A percentile compares a stretch with the other conserved stretches of the same genome.
These are phyloP conservation scores for Callocephalon fimbriatum DNA, from an alignment of 2,113 vertebrate genomes.

Conservation along the genomic window DNA sequence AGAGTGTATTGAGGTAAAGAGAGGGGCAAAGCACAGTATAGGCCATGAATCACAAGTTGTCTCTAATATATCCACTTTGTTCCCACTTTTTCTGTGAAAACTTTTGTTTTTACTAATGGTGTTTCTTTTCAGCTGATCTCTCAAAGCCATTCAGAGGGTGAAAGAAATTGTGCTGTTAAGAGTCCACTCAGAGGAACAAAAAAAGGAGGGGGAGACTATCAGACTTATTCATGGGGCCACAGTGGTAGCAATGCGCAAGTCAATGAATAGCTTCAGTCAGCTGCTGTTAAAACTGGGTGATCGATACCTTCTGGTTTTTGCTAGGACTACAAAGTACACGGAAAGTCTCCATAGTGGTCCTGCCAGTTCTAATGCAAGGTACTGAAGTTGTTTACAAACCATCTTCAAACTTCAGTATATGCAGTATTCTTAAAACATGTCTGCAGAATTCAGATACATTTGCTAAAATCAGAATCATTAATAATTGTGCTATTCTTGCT, in stretches of 20 bases:
- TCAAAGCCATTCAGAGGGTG: constrained; percentile 76
- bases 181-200: constrained; percentile 89
- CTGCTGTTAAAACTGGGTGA: constrained; percentile 84
- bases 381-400: constrained; percentile 7
- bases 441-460: not conserved
- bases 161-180: constrained; percentile 76
- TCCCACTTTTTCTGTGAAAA: constrained; percentile 69
- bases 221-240: constrained; percentile 85
- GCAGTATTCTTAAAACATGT: not conserved
- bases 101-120: constrained; percentile 79
- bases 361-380: constrained; percentile 53
- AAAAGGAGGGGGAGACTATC: constrained; percentile 58
- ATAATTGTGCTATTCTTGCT: not conserved
- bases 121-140: constrained; percentile 82
- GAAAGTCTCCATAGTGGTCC: constrained; percentile 48
- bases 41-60: constrained; percentile 86
- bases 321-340: not conserved
- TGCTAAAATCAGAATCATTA: constrained; percentile 6
- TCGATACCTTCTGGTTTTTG: constrained; percentile 82
- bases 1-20: constrained; percentile 77
- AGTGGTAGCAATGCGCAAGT: constrained; percentile 79
- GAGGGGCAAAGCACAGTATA: constrained; percentile 71
- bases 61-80: constrained; percentile 76
- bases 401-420: not conserved
- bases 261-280: constrained; percentile 87